Base-by-base conservation (phyloP, 2,888 invertebrate genomes). In the Sipha maydis region DNA sequence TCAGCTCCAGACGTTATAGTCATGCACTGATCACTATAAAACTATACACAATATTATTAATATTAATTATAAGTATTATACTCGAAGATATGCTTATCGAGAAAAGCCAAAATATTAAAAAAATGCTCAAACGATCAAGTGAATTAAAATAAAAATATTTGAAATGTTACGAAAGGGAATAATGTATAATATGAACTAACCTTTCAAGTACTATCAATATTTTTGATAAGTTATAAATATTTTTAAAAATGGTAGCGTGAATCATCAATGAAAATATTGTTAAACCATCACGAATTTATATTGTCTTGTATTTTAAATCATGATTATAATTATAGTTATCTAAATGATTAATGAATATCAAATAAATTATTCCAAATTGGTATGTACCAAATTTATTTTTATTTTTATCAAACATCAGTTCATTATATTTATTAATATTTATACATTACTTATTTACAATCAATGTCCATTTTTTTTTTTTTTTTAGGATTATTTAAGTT, bases 1-100 rank as follows among this genome's bases (percentile, higher is more conserved):
- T 97, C 97, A 89, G 97, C 97, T 1, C 97, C 97, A 82, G 97
- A 97, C 92, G 97, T 97, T 91, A 96, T 97, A 91, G 97, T 97
- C 91, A 95, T 95, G 90, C 95, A 95, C 94, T 95, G 95, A 95
- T 95, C 94, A 91, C 92, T 93, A 92, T 91, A 91, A 25, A 48
- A 77, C 48, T 78, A 19, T 67, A 34, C 69, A 84, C 56, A 75
- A 38, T 41, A 84, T 28, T 67, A 75, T 75, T 61, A 84, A 17
- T 75, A 28, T 31, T 83, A 84, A 7, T 69, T 69, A 14, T 69
- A 69, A 28, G 61, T 28, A 28, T 28, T 28, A 41, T 75, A 83
- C 19, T 76, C 75, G 41, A 85, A 78, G 48, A 41, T 71, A 48
- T 69, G 25, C 69, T 85, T 77, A n/a, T 69, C 77, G 78, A 85